Conservation (phyloP, 1,140 invertebrate species). For the Oedothorax gibbosus region DNA sequence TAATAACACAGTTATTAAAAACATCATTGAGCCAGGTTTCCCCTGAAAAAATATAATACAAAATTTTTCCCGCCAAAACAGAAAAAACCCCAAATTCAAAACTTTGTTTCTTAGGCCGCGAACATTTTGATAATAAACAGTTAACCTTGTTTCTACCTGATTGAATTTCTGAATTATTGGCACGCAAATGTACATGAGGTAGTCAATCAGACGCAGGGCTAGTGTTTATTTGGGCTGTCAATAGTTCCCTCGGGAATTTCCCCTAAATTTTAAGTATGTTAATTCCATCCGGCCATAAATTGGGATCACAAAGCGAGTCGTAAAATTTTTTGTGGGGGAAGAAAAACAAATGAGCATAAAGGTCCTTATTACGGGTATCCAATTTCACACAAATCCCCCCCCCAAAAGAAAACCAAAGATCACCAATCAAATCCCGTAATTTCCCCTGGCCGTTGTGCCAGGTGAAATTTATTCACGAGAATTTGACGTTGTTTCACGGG, state of each 20-base stretch:
- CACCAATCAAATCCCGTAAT: neutral
- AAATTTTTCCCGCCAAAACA: neutral
- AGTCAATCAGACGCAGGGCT: neutral
- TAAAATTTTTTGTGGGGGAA: neutral
- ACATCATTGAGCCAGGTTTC: neutral
- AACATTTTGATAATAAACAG: slow-evolving; percentile 1
- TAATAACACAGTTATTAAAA: neutral
- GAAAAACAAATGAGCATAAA: neutral
- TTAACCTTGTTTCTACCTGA: neutral
- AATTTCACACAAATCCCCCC: neutral
- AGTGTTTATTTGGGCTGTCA: neutral
- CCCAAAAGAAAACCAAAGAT: neutral
- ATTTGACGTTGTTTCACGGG: neutral
- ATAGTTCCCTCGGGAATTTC: neutral
- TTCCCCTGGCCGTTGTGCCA: neutral
- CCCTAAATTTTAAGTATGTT: neutral
- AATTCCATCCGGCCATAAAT: neutral
- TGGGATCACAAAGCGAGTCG: neutral
- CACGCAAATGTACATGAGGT: neutral
- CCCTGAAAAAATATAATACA: neutral
- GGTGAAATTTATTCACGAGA: neutral
- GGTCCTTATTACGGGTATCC: neutral
- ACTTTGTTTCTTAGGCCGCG: neutral
- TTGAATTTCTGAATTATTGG: neutral
- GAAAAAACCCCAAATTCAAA: neutral